phyloP scores from a whole-genome alignment of 2,888 invertebrate genomes.

The Ormyrus thymus region DNA sequence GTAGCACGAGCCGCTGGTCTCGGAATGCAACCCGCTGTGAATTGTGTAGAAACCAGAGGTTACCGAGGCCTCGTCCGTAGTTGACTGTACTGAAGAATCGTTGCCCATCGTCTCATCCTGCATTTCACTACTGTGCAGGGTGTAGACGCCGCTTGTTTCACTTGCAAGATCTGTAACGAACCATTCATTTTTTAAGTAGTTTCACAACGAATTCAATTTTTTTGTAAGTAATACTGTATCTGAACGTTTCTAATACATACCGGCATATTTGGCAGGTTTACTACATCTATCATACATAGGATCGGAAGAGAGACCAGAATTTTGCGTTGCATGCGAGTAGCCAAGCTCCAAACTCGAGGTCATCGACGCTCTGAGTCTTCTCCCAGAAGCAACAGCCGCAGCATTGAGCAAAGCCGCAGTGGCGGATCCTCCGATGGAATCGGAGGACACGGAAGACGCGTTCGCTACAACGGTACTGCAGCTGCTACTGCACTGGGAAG shows the following conservation, averaged over 20 bases:
- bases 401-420: slow-evolving; percentile 61
- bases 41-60: slow-evolving; percentile 74
- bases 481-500: slow-evolving; percentile 89
- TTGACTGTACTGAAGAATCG: slow-evolving; percentile 71
- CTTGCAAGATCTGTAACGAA: slow-evolving; percentile 78
- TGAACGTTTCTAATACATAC: slow-evolving; percentile 15
- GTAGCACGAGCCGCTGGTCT: slow-evolving; percentile 72
- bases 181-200: background rate
- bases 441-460: slow-evolving; percentile 75
- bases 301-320: slow-evolving; percentile 83
- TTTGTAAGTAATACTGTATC: too few species aligned
- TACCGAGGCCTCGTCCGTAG: slow-evolving; percentile 73
- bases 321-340: slow-evolving; percentile 91
- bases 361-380: slow-evolving; percentile 81
- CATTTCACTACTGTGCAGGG: slow-evolving; percentile 79
- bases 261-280: slow-evolving; percentile 52
- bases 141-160: slow-evolving; percentile 91
- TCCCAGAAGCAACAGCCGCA: slow-evolving; percentile 76
- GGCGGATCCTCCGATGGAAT: slow-evolving; percentile 11
- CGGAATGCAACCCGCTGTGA: slow-evolving; percentile 71
- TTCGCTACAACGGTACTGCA: slow-evolving; percentile 89
- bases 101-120: slow-evolving; percentile 70
- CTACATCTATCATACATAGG: slow-evolving; percentile 72
- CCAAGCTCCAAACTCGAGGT: slow-evolving; percentile 89
- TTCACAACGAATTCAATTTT: background rate